A percentile compares a stretch with the other conserved stretches of the same genome.
Conservation (phyloP, 2,888 invertebrate species). For the Prionchulus punctatus region DNA sequence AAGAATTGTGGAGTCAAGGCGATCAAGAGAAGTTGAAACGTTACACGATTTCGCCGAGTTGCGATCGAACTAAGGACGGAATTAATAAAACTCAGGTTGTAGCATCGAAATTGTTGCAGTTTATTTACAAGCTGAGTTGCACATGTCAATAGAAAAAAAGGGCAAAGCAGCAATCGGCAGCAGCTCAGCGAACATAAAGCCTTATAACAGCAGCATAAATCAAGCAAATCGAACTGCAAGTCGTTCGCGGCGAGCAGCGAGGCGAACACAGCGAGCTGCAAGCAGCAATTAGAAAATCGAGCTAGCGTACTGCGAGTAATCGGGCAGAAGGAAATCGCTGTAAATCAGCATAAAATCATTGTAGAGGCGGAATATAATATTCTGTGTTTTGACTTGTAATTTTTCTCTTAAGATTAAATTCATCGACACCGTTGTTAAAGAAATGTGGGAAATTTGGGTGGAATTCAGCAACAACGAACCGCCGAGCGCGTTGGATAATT, state of each 20-base stretch:
- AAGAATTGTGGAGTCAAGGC: slow-evolving; percentile 96
- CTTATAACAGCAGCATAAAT: too few species aligned
- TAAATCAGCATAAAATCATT: neutral
- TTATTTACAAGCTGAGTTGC: too few species aligned
- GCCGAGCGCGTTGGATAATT: slow-evolving; percentile 86
- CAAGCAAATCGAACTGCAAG: neutral
- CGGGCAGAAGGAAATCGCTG: neutral
- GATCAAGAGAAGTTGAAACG: slow-evolving; percentile 85
- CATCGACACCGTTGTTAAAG: slow-evolving; percentile 98
- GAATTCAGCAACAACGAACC: slow-evolving; percentile 97
- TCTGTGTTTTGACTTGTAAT: neutral
- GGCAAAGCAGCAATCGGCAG: too few species aligned
- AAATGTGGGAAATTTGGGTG: slow-evolving; percentile 99
- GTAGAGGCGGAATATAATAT: neutral
- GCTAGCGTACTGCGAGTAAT: too few species aligned
- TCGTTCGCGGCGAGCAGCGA: too few species aligned
- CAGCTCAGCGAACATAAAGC: too few species aligned
- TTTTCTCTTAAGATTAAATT: slow-evolving; percentile 60
- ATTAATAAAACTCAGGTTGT: slow-evolving; percentile 84
- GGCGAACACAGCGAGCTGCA: too few species aligned
- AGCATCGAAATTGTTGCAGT: neutral
- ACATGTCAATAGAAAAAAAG: too few species aligned
- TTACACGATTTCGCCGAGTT: slow-evolving; percentile 97
- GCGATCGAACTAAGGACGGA: slow-evolving; percentile 86
- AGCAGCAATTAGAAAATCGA: too few species aligned